A percentile compares a stretch with the other conserved stretches of the same genome.
phyloP scores from a whole-genome alignment of 1,140 invertebrate species.

The Mizuhopecten yessoensis region DNA sequence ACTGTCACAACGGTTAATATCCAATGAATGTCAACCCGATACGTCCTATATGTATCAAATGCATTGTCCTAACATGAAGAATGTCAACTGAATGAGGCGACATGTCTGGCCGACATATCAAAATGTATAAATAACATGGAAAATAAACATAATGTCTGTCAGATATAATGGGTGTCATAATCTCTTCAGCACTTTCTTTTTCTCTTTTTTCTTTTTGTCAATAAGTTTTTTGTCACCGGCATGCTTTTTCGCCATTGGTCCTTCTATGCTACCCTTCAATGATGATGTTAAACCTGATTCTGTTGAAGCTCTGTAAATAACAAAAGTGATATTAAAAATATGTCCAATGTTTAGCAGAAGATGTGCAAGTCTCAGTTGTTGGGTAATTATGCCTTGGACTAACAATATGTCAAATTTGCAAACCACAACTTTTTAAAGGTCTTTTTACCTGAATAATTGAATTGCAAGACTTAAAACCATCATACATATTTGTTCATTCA shows the following conservation, averaged over 20 bases:
- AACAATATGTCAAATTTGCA: no score
- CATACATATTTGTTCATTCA: no score
- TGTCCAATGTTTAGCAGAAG: no score
- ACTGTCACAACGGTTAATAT: no score
- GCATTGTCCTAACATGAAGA: not conserved
- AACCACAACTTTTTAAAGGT: no score
- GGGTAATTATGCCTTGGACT: no score
- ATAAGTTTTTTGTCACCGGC: slow-evolving; percentile 91
- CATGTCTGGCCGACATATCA: slow-evolving; percentile 8
- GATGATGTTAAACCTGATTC: slow-evolving; percentile 52
- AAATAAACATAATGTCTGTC: not conserved
- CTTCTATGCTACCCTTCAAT: slow-evolving; percentile 82
- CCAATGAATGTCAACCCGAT: no score
- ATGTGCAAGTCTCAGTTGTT: no score
- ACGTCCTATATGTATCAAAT: not conserved
- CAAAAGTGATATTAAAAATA: not conserved
- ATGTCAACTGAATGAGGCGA: slow-evolving; percentile 12
- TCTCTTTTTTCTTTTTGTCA: slow-evolving; percentile 89
- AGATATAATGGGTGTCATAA: slow-evolving; percentile 87
- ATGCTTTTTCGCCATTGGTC: slow-evolving; percentile 92
- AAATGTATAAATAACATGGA: slow-evolving; percentile 29
- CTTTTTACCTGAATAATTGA: no score
- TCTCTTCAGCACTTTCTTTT: slow-evolving; percentile 93
- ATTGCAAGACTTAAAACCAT: no score
- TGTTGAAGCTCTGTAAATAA: slow-evolving; percentile 60